Evolutionary conservation across 2,113 vertebrate species (phyloP), one percentile per base, ranked within the genome.

Genomic region (Pitta sordida): DNA sequence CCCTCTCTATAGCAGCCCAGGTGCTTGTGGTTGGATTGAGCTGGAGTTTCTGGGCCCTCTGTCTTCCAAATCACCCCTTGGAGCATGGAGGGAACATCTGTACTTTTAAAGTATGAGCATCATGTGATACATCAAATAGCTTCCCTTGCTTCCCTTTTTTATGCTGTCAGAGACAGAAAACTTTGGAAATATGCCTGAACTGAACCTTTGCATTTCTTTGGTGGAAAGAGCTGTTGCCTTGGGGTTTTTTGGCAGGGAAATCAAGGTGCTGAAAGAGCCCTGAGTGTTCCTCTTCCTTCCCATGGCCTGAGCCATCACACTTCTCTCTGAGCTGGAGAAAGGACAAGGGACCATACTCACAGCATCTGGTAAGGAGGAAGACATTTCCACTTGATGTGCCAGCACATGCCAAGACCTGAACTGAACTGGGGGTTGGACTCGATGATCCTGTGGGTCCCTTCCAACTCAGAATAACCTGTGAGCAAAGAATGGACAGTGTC

Each of bases 1-100:
- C 94, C 68, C 59, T 53, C 59, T 80, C 68, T 74, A 34, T 58
- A 88, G 62, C 95, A 96, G 77, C 85, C 94, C 92, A 94, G 76
- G 85, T 96, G 91, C 74, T 51, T n/a, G 48, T 83, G 52, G 62
- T 85, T 94, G 83, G 82, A 82, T 65, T 19, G 84, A 89, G 51
- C 43, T 65, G 37, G 70, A 87, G 75, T 55, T 93, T 91, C 82
- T 87, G 88, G 92, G 82, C 60, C 68, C 43, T 95, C 83, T 52
- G 60, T 90, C 93, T 95, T 96, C 93, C 32, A 67, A 91, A 94
- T 91, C 10, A 3, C 48, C 83, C 91, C 82, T 92, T 77, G 68
- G 91, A 93, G 90, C 93, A 64, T 13, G 48, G 75, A 94, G 68
- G 75, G 79, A 96, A 80, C 85, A 94, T 96, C 94, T 96, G 87